These are phyloP conservation scores for Anodontia alba DNA, from an alignment of 2,888 invertebrate genomes.

Conservation along the genomic window DNA sequence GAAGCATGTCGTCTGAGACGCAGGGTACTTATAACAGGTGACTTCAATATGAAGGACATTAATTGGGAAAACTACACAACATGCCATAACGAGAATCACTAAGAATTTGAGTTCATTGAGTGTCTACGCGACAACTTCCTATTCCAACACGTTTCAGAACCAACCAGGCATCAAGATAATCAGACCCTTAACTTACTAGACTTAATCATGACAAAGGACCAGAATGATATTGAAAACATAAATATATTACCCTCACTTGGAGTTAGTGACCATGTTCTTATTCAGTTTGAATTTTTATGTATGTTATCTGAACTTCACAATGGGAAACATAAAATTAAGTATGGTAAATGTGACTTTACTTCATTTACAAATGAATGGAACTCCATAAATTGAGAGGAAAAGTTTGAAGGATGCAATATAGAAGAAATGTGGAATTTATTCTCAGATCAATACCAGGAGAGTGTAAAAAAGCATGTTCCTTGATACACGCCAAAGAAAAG, in stretches of 20 bases:
- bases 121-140: background rate
- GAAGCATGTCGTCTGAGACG: background rate
- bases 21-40: constrained; percentile 2
- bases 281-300: background rate
- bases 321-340: too few species aligned
- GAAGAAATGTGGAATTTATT: too few species aligned
- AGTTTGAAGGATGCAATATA: too few species aligned
- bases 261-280: background rate
- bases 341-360: too few species aligned
- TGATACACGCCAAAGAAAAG: background rate
- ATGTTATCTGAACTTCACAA: background rate
- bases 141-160: constrained; percentile 1
- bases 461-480: too few species aligned
- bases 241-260: constrained; percentile 4
- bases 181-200: background rate
- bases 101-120: constrained; percentile 21
- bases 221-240: constrained; percentile 14
- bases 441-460: too few species aligned
- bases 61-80: constrained; percentile 17
- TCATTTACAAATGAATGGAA: background rate
- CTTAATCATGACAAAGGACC: constrained; percentile 20
- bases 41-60: background rate
- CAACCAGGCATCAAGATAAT: constrained; percentile 14
- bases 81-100: constrained; percentile 1
- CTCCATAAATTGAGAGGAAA: background rate